Base-by-base conservation (phyloP, 2,888 invertebrate species). In the Drosophila cognata region DNA sequence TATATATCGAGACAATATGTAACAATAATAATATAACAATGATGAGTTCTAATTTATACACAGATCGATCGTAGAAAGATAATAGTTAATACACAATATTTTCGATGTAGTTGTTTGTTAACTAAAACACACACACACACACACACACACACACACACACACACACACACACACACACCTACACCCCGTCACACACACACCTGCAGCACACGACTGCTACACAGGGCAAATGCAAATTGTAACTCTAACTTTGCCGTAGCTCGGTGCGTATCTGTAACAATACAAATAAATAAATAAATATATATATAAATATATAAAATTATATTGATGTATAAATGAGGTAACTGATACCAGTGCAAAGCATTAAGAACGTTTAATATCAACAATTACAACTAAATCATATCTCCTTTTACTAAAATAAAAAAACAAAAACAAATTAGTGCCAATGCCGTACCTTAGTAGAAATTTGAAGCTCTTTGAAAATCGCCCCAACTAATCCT, bases 321-420 rank as follows among this genome's bases (percentile, higher is more conserved):
- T 43, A n/a, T 72, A 81, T 68, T 59, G 51, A 81, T 70, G 46
- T 59, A 58, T 35, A 74, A 74, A 72, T 75, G 74, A 84, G 82
- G 77, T 84, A 87, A 82, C 89, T 86, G 88, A 88, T 86, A 72
- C 69, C 86, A 90, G 88, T 91, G 89, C 88, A 87, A 85, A 74
- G 72, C 71, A 36, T 38, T 18, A 48, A 53, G 50, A 71, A 71
- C 77, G 58, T 67, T 68, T 62, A 83, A 88, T 90, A 90, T 90
- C 84, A 88, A 71, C 79, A 88, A 70, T 28, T 56, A 56, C 18
- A 56, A 68, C 52, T 62, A 62, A 73, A 60, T 64, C 86, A 87
- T 90, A 87, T 71, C 13, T 72, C 33, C 16, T 69, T 74, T 59
- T 50, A 64, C 59, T 77, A 66, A 16, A 21, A n/a, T 58, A 66